Base-by-base conservation (phyloP, 2,888 invertebrate species). In the Thymelicus acteon region DNA sequence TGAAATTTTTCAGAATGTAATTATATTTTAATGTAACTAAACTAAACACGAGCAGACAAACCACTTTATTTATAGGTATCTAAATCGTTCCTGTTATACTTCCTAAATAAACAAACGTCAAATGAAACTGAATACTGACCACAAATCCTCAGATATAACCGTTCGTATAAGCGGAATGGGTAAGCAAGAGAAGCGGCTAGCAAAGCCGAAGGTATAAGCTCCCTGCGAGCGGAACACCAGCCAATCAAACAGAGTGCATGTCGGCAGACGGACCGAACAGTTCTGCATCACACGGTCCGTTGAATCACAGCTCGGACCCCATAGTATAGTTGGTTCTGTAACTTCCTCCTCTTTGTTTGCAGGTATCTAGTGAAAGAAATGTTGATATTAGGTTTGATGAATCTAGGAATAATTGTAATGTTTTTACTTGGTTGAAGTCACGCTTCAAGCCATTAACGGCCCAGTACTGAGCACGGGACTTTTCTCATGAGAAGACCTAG, bases 281-380 rank as follows among this genome's bases (percentile, higher is more conserved):
- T 82, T 74, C n/a, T 72, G 24, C 80, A 81, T 79, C 13, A 86
- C 75, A 0, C 79, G 80, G 60, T 86, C 84, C 0, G 63, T 62
- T 1, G 82, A 82, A 62, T 84, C 82, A 39, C 83, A 81, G 19
- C 79, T 82, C 0, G 84, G 84, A 3, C 84, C 84, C 83, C 83
- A 85, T 0, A 85, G 75, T 2, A 83, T 81, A 0, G 77, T 72
- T 4, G 78, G 79, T 70, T 83, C 80, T 5, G 73, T 39, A 12
- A 71, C 54, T 19, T 76, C 73, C 8, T 71, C 52, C 19, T 74
- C 75, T 60, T 65, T 71, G 47, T 75, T 70, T 37, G 63, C 24
- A 3, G 69, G 49, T 19, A 49, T 58, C 69, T 69, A 49, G 13
- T 58, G 6, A 58, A 31, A 12, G 12, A 8, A 0, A 31, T 31